These are phyloP conservation scores for Brachionus angularis DNA, from an alignment of 1,140 invertebrate genomes.

Conservation along the genomic window DNA sequence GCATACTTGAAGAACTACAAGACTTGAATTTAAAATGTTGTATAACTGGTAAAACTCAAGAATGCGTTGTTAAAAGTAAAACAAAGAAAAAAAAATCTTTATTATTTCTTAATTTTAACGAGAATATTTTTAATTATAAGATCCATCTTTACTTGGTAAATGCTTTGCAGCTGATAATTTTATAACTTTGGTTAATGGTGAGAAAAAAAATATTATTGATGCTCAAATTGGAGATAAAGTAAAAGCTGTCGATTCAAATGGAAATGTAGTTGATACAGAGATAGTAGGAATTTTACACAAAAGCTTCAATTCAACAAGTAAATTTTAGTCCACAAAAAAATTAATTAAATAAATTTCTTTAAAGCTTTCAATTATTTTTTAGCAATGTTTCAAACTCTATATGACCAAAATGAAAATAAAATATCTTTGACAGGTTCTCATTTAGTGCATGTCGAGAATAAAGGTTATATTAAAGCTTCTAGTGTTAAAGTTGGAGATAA, in stretches of 20 bases:
- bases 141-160: slow-evolving; percentile 14
- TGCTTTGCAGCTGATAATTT: slow-evolving; percentile 25
- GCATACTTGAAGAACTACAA: slow-evolving; percentile 38
- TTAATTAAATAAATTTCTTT: background rate
- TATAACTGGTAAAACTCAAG: slow-evolving; percentile 29
- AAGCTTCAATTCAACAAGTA: slow-evolving; percentile 17
- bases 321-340: background rate
- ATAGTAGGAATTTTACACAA: slow-evolving; percentile 21
- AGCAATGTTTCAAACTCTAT: slow-evolving; percentile 18
- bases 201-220: background rate
- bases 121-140: too few relatives aligned
- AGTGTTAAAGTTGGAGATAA: slow-evolving; percentile 25
- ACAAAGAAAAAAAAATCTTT: background rate
- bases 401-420: background rate
- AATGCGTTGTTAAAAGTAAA: slow-evolving; percentile 33
- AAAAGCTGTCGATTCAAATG: slow-evolving; percentile 12
- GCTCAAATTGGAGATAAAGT: slow-evolving; percentile 1
- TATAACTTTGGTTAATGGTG: slow-evolving; percentile 5
- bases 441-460: slow-evolving; percentile 22
- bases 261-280: slow-evolving; percentile 4
- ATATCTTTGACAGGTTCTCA: slow-evolving; percentile 24
- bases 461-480: slow-evolving; percentile 26
- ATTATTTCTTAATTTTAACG: background rate
- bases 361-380: background rate
- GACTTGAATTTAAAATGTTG: slow-evolving; percentile 42